Conservation (phyloP, 2,888 invertebrate species). For the Ametastegia equiseti region DNA sequence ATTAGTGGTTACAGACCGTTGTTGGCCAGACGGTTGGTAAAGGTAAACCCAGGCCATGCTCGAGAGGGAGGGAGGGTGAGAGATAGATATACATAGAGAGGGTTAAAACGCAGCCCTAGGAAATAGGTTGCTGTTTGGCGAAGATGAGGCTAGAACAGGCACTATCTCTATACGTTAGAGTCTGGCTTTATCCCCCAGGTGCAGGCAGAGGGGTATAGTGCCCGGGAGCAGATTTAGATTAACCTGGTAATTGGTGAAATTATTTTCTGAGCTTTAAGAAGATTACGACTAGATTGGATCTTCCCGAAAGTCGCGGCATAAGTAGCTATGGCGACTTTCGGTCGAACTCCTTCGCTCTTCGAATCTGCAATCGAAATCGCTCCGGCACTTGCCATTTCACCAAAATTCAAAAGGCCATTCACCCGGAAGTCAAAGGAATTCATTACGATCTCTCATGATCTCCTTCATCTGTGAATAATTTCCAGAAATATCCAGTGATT, state of each 20-base stretch:
- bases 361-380: too few species aligned
- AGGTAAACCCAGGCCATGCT: too few species aligned
- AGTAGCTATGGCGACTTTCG: too few species aligned
- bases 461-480: too few species aligned
- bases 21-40: constrained; percentile 47
- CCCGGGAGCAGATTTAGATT: constrained; percentile 44
- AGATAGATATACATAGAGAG: neutral
- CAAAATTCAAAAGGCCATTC: too few species aligned
- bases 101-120: constrained; percentile 13
- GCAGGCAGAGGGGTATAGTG: too few species aligned
- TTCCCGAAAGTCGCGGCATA: neutral
- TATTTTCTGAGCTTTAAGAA: constrained; percentile 38
- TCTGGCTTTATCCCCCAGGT: constrained; percentile 39
- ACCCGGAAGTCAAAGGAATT: too few species aligned
- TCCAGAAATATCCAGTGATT: too few species aligned
- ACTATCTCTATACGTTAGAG: neutral
- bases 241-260: constrained; percentile 48
- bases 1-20: constrained; percentile 57
- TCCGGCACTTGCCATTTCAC: too few species aligned
- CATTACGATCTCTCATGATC: too few species aligned
- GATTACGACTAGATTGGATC: constrained; percentile 43
- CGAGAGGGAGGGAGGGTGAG: neutral
- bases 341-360: too few species aligned
- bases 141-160: constrained; percentile 43
- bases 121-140: constrained; percentile 37